Evolutionary conservation across 2,888 invertebrate genomes (phyloP).

Genomic region (Elysia crispata): DNA sequence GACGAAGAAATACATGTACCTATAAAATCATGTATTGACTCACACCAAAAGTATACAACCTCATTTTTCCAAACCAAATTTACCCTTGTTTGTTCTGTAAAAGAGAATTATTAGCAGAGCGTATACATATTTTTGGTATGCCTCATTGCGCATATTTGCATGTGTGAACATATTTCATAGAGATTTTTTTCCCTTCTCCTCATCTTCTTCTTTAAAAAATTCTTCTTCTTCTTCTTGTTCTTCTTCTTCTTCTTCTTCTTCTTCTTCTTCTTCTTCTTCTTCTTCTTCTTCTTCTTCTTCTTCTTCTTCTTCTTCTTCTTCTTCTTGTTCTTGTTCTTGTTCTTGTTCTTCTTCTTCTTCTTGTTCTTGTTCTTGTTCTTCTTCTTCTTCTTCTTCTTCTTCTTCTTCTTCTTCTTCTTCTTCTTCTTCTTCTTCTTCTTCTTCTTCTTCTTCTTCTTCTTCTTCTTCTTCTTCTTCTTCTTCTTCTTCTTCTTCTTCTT

Average conservation of each 20-base stretch:
- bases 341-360: constrained; percentile 9
- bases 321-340: not conserved
- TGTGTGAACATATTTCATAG: not conserved
- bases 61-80: no score
- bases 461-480: constrained; percentile 5
- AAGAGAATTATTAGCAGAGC: no score
- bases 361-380: constrained; percentile 28
- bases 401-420: constrained; percentile 10
- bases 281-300: no score
- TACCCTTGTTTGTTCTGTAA: no score
- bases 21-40: no score
- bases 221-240: not conserved
- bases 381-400: constrained; percentile 32
- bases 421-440: constrained; percentile 22
- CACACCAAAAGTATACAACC: no score
- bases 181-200: no score
- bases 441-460: constrained; percentile 29
- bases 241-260: not conserved
- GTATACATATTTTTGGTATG: no score
- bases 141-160: not conserved
- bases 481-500: not conserved
- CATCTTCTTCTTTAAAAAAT: no score
- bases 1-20: no score
- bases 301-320: constrained; percentile 29
- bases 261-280: not conserved